Evolutionary conservation across 2,797 vertebrate genomes (phyloP), one percentile per base, ranked within the genome.

Genomic region (Chromobotia macracanthus): DNA sequence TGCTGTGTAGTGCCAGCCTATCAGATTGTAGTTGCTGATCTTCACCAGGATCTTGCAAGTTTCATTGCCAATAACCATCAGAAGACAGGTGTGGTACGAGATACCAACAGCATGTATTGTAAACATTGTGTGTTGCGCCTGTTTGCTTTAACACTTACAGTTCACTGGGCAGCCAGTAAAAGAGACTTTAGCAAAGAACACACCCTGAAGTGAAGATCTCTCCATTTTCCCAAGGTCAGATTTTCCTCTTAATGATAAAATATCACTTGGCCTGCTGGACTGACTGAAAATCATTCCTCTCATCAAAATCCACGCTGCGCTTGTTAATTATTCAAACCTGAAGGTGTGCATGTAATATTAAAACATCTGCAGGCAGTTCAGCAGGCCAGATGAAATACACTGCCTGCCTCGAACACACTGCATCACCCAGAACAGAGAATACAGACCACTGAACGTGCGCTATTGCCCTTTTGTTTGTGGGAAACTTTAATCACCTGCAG

Each of bases 341-440:
- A 91, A 91, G 88, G 89, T 91, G 90, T 84, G 86, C 88, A 92
- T 93, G 88, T 90, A 92, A 93, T 92, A 92, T 93, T 92, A 89
- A 93, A 91, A 89, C 81, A 85, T 91, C 91, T 91, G 84, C 86
- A 90, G 90, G 90, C 89, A 79, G 82, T 89, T 41, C 51, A 78
- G 84, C 77, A 83, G 80, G 87, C 83, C 80, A 80, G 75, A 77
- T 82, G 77, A 82, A 86, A 82, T 82, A 78, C 63, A 83, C 16
- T 7, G 58, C 72, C 76, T 58, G 23, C 53, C 55, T 75, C 70
- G 77, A 79, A 77, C 76, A 83, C 50, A 73, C 73, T 61, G 72
- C 75, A 82, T 84, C 80, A 72, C 73, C 46, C 50, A 51, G 55
- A 77, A 81, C 74, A 68, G 64, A 80, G 78, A 71, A 84, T 82